Evolutionary conservation across 2,888 invertebrate genomes (phyloP).

Genomic region (Fabriciana adippe): DNA sequence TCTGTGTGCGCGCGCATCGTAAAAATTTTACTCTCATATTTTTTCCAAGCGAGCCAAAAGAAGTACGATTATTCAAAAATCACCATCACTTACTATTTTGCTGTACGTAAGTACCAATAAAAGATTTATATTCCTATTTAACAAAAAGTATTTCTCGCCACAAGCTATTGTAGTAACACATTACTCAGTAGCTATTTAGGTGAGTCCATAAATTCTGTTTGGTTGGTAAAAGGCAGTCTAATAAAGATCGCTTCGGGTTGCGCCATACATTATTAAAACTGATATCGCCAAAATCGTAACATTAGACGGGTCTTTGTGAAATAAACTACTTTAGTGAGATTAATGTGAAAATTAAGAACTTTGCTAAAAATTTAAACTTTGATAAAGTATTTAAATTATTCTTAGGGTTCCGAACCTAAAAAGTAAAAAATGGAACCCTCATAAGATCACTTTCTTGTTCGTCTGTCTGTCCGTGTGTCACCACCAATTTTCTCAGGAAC

Average conservation of each 20-base stretch:
- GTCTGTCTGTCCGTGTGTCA: too few relatives aligned
- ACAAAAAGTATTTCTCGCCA: neutral
- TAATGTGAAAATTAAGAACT: slow-evolving; percentile 42
- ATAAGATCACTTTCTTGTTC: too few relatives aligned
- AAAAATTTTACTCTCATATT: too few relatives aligned
- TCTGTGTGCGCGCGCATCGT: too few relatives aligned
- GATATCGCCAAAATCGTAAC: slow-evolving; percentile 33
- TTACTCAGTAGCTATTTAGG: slow-evolving; percentile 22
- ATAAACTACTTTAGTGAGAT: slow-evolving; percentile 41
- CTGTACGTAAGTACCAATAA: too few relatives aligned
- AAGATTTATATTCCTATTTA: neutral
- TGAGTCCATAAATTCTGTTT: slow-evolving; percentile 28
- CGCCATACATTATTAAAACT: slow-evolving; percentile 34
- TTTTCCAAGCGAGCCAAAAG: too few relatives aligned
- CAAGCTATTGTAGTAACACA: neutral
- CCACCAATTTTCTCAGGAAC: too few relatives aligned
- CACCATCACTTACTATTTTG: too few relatives aligned
- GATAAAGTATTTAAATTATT: neutral
- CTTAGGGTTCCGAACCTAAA: too few relatives aligned
- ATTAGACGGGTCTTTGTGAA: slow-evolving; percentile 43
- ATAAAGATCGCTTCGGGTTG: slow-evolving; percentile 37
- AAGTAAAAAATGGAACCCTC: too few relatives aligned
- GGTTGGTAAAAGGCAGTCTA: slow-evolving; percentile 29
- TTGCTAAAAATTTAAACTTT: neutral
- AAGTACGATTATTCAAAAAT: too few relatives aligned